Evolutionary conservation across 1,140 invertebrate genomes (phyloP), one percentile per base, ranked within the genome.

Genomic region (Limonius californicus): DNA sequence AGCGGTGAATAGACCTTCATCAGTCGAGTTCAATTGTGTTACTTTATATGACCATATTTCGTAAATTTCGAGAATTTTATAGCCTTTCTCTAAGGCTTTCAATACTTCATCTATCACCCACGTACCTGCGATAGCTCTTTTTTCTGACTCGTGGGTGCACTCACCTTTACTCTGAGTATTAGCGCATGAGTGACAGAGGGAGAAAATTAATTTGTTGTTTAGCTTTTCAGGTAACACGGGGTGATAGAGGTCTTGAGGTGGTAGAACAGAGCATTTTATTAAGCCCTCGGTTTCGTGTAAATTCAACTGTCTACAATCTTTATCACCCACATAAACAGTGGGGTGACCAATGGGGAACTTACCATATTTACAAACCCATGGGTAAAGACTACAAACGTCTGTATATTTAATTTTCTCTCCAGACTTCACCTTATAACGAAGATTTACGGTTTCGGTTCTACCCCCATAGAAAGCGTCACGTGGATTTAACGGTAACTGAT

Each of bases 11-110:
- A 19, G 45, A 3, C 18, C 35, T 8, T 15, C 18, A 45, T 66
- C n/a, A 39, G 8, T 14, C 11, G 7, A 11, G n/a, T 39, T 39
- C 16, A 53, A 66, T 23, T 57, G 42, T 14, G 39, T 57, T 21
- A 57, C 39, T 42, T 66, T 9, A 23, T 66, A 63, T 11, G 50
- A 20, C 64, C 64, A 66, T 1, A 59, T 47, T 63, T 67, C 62
- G 45, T 43, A 54, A 23, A 61, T 54, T 39, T 57, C 43, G 4
- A 58, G n/a, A n/a, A 67, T 45, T 56, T 43, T 45, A 32, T 67
- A 67, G 2, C 50, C 35, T 58, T 60, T 62, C 59, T 63, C 59
- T 7, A 63, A 7, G 2, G 35, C 35, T 39, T 39, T 39, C n/a
- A 2, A 2, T 39, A 12, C 2, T 39, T 39, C 35, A 1, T 14